A percentile compares a stretch with the other conserved stretches of the same genome.
Evolutionary conservation across 2,888 invertebrate species (phyloP).

Genomic region (Tortricodes alternella): DNA sequence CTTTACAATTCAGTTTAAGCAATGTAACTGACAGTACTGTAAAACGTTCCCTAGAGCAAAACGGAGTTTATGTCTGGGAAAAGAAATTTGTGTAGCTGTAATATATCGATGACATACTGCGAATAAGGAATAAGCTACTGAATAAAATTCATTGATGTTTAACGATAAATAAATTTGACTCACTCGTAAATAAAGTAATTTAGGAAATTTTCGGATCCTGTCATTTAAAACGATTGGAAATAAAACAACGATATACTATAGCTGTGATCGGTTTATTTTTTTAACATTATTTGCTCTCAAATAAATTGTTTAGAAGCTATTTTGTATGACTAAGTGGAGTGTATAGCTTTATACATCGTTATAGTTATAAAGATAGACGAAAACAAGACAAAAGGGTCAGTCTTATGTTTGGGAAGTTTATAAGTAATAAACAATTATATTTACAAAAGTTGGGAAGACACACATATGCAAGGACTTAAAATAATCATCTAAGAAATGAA

Average conservation of each 20-base stretch:
- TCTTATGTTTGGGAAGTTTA: slow-evolving; percentile 82
- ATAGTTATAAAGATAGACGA: slow-evolving; percentile 72
- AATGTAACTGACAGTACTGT: background rate
- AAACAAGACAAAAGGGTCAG: slow-evolving; percentile 82
- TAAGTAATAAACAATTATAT: slow-evolving; percentile 74
- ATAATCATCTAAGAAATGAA: slow-evolving; percentile 51
- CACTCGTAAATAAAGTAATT: too few species aligned
- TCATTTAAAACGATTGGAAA: too few species aligned
- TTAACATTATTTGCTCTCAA: slow-evolving; percentile 72
- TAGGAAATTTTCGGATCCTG: too few species aligned
- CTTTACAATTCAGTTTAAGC: slow-evolving; percentile 19
- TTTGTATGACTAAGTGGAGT: slow-evolving; percentile 63
- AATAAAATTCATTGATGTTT: too few species aligned
- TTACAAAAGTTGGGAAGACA: slow-evolving; percentile 81
- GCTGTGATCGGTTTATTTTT: slow-evolving; percentile 72
- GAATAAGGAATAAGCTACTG: too few species aligned
- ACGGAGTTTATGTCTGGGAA: too few species aligned
- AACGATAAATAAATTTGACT: too few species aligned
- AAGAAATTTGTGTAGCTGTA: too few species aligned
- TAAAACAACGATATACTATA: slow-evolving; percentile 42
- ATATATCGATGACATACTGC: too few species aligned
- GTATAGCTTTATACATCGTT: slow-evolving; percentile 66
- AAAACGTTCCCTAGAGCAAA: background rate
- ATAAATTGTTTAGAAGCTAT: slow-evolving; percentile 73
- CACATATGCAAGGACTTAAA: slow-evolving; percentile 68